Evolutionary conservation across 2,113 vertebrate species (phyloP).

Genomic region (zebrafish (Danio rerio)): DNA sequence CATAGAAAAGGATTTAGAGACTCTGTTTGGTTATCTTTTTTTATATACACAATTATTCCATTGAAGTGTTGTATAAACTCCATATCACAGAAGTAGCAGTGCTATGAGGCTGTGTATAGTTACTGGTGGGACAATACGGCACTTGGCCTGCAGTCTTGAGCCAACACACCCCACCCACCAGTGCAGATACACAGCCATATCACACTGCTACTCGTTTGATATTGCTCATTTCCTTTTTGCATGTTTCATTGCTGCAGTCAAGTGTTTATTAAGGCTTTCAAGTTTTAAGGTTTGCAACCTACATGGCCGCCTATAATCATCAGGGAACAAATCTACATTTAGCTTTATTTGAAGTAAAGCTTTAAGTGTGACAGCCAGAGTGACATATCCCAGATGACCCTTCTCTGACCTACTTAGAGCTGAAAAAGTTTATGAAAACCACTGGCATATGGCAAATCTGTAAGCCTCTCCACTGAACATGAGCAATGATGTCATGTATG

Average conservation of each 20-base stretch:
- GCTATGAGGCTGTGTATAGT: too few relatives aligned
- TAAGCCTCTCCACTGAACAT: neutral
- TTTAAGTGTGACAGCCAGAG: neutral
- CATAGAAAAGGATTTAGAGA: too few relatives aligned
- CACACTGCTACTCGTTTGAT: too few relatives aligned
- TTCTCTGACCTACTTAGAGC: slow-evolving; percentile 16
- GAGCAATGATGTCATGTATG: neutral
- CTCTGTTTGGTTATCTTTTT: too few relatives aligned
- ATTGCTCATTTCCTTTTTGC: too few relatives aligned
- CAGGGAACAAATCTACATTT: neutral
- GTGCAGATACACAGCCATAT: too few relatives aligned
- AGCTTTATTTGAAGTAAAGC: neutral
- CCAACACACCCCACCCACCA: too few relatives aligned
- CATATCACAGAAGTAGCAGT: too few relatives aligned
- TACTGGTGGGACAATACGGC: too few relatives aligned
- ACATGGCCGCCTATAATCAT: neutral
- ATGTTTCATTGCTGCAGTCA: neutral
- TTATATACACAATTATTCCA: too few relatives aligned
- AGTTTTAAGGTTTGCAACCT: neutral
- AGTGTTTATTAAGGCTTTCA: neutral
- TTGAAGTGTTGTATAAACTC: too few relatives aligned
- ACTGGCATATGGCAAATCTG: neutral
- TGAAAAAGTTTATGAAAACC: slow-evolving; percentile 3
- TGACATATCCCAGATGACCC: slow-evolving; percentile 6
- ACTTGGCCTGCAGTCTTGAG: too few relatives aligned